phyloP scores from a whole-genome alignment of 2,113 vertebrate species.

The Calidris pugnax region DNA sequence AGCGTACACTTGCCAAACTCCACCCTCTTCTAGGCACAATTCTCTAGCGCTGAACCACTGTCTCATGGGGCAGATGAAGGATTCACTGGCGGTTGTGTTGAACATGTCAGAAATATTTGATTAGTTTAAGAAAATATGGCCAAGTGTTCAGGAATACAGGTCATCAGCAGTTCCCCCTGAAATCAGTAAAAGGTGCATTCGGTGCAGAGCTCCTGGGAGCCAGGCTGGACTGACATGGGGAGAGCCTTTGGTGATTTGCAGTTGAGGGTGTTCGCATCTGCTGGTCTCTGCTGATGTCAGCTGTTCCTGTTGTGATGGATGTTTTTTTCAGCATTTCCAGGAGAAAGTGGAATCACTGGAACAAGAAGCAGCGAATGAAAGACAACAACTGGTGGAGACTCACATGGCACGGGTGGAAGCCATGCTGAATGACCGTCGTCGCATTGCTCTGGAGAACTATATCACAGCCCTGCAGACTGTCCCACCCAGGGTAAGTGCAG shows the following conservation, averaged over 20 bases:
- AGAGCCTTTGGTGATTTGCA: neutral
- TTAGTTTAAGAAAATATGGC: neutral
- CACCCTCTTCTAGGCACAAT: neutral
- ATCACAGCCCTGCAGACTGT: conserved; percentile 91
- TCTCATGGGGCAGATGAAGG: neutral
- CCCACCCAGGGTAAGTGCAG: conserved; percentile 75
- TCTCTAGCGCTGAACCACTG: neutral
- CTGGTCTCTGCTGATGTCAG: neutral
- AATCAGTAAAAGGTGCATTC: neutral
- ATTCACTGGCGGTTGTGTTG: neutral
- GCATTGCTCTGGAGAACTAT: conserved; percentile 94
- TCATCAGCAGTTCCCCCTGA: neutral
- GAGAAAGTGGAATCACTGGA: conserved; percentile 96
- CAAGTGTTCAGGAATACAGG: neutral
- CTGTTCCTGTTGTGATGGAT: neutral
- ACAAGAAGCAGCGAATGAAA: conserved; percentile 94
- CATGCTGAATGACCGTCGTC: conserved; percentile 93
- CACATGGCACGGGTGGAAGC: conserved; percentile 98
- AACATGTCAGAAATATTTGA: neutral
- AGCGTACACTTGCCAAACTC: neutral
- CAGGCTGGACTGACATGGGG: neutral
- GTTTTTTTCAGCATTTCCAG: conserved; percentile 88
- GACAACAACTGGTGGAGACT: conserved; percentile 96
- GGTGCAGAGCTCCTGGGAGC: neutral
- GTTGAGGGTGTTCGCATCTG: accelerated